Evolutionary conservation across 2,888 invertebrate genomes (phyloP), one percentile per base, ranked within the genome.

Genomic region (Zeuzera pyrina): DNA sequence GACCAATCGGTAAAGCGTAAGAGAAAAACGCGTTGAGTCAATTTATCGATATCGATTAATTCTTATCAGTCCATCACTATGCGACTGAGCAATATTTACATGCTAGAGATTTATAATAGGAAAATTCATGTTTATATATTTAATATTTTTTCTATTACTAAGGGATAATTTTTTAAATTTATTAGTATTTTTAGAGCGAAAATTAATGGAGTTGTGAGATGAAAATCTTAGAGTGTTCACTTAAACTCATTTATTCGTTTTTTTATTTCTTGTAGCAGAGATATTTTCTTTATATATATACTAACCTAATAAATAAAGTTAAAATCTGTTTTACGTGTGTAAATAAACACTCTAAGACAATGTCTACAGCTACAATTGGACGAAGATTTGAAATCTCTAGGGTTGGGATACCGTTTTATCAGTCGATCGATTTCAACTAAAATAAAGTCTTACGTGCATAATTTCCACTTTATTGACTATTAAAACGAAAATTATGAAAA

Each of bases 291-390:
- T n/a, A n/a, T n/a, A n/a, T n/a, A n/a, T n/a, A n/a, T n/a, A n/a
- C n/a, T n/a, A n/a, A n/a, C n/a, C n/a, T n/a, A n/a, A n/a, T n/a
- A n/a, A n/a, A n/a, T n/a, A n/a, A n/a, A n/a, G n/a, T n/a, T n/a
- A n/a, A n/a, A n/a, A n/a, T n/a, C n/a, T 43, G 36, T 35, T 29
- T n/a, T 38, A 12, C 13, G 12, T 63, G 67, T 67, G 54, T 71
- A 69, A 69, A 67, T 67, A 74, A 72, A 69, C 71, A 67, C 64
- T 58, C 46, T 42, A 47, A 47, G 16, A 46, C 49, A 55, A 59
- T 57, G 49, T 44, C 78, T 78, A 78, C 68, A 39, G 49, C 78
- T 77, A 77, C 71, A 38, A 55, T 70, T 79, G 81, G 79, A 79
- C 79, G 79, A 79, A 76, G 62, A 72, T 57, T 31, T 64, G 61